phyloP scores from a whole-genome alignment of 1,140 invertebrate species.

The Diachasma alloeum region DNA sequence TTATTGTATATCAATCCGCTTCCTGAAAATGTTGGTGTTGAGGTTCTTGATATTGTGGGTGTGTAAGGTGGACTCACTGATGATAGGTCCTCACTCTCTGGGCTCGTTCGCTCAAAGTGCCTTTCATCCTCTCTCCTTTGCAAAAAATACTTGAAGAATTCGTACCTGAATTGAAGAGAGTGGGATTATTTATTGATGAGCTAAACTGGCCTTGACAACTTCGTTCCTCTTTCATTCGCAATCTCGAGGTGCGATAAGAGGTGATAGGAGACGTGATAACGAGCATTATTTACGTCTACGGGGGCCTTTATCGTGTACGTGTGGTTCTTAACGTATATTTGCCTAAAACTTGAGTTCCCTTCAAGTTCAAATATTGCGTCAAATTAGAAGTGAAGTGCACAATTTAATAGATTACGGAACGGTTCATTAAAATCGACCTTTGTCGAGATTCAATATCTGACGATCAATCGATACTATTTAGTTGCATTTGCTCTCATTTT shows the following conservation, averaged over 20 bases:
- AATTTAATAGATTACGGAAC: too few relatives aligned
- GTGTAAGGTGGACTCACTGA: slow-evolving; percentile 32
- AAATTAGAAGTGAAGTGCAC: too few relatives aligned
- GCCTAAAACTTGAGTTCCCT: neutral
- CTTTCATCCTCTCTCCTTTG: slow-evolving; percentile 41
- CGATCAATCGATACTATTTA: too few relatives aligned
- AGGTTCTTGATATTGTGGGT: slow-evolving; percentile 31
- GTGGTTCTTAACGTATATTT: neutral
- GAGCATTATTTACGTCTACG: neutral
- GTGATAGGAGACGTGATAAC: slow-evolving; percentile 9
- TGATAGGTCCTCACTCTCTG: slow-evolving; percentile 35
- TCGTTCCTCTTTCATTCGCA: neutral
- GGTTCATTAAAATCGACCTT: too few relatives aligned
- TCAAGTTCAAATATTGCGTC: neutral
- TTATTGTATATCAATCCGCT: slow-evolving; percentile 59
- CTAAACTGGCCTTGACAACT: too few relatives aligned
- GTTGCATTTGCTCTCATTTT: too few relatives aligned
- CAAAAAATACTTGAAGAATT: slow-evolving; percentile 79
- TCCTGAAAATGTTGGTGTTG: slow-evolving; percentile 53
- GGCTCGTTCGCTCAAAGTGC: neutral
- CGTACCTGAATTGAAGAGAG: slow-evolving; percentile 61
- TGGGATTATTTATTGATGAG: neutral
- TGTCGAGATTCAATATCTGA: too few relatives aligned
- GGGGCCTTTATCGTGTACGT: neutral
- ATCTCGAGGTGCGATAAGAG: slow-evolving; percentile 7